phyloP scores from a whole-genome alignment of 2,113 vertebrate genomes.

The Oenanthe melanoleuca region DNA sequence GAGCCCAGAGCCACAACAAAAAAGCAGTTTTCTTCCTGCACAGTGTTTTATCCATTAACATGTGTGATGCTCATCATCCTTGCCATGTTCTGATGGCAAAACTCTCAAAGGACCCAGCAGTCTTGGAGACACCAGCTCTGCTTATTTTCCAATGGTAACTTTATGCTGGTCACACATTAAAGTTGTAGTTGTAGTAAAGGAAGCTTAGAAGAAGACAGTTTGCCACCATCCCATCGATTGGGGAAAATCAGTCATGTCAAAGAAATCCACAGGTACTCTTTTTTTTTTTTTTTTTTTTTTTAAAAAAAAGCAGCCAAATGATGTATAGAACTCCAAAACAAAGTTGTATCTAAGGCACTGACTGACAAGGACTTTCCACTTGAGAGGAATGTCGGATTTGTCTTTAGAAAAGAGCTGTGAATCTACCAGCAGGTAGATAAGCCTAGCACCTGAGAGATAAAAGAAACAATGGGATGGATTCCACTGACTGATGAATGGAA shows the following conservation, averaged over 20 bases:
- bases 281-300: neutral
- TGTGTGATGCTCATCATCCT: neutral
- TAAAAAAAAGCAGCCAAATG: neutral
- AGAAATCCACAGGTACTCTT: neutral
- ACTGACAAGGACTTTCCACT: neutral
- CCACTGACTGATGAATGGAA: no score
- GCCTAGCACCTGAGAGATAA: no score
- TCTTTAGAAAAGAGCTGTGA: no score
- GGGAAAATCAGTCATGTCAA: neutral
- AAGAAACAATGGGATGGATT: no score
- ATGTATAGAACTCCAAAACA: neutral
- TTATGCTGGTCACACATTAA: neutral
- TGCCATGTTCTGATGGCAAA: neutral
- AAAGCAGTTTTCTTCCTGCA: neutral
- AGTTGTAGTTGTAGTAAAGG: neutral
- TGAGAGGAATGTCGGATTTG: no score
- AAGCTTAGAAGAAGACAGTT: neutral
- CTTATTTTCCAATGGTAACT: neutral
- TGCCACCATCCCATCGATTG: neutral
- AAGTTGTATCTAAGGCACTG: neutral
- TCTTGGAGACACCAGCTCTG: neutral
- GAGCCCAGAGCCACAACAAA: neutral
- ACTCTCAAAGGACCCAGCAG: neutral
- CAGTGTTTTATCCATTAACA: conserved; percentile 1
- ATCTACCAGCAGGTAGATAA: no score